Evolutionary conservation across 2,113 vertebrate species (phyloP).

Genomic region (Plestiodon gilberti): DNA sequence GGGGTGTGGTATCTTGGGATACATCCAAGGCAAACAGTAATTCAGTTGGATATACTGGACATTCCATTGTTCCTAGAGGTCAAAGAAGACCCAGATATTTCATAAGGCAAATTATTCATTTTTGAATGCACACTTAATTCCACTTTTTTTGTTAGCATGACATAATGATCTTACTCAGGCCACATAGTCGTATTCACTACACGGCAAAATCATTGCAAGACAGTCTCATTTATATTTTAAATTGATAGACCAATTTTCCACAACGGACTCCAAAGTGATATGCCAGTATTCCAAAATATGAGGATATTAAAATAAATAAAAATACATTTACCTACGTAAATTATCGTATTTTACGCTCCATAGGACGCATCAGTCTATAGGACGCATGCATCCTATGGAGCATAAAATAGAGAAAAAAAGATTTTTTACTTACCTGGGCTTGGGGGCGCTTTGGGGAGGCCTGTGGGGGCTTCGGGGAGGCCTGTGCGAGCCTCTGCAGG

Average conservation of each 20-base stretch:
- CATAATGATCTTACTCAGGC: not conserved
- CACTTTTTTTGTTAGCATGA: not conserved
- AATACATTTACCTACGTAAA: not conserved
- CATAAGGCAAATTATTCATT: not conserved
- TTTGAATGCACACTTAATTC: not conserved
- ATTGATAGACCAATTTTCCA: not conserved
- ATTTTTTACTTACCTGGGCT: too few species aligned
- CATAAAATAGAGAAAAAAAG: too few species aligned
- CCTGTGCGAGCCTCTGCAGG: too few species aligned
- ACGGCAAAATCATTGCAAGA: not conserved
- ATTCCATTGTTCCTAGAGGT: conserved; percentile 45
- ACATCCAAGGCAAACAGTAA: conserved; percentile 62
- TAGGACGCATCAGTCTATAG: too few species aligned
- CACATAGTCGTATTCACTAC: not conserved
- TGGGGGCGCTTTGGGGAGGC: too few species aligned
- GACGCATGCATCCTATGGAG: too few species aligned
- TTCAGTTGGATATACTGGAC: conserved; percentile 64
- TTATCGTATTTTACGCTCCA: too few species aligned
- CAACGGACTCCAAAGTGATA: not conserved
- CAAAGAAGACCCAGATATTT: too few species aligned
- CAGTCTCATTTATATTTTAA: not conserved
- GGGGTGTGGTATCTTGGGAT: conserved; percentile 45
- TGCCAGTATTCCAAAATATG: not conserved
- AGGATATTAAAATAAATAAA: not conserved
- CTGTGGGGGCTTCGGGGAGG: too few species aligned